Percentiles rank a stretch among this genome's conserved stretches.
Conservation (phyloP, 2,888 invertebrate species). For the Melipona bicolor region DNA sequence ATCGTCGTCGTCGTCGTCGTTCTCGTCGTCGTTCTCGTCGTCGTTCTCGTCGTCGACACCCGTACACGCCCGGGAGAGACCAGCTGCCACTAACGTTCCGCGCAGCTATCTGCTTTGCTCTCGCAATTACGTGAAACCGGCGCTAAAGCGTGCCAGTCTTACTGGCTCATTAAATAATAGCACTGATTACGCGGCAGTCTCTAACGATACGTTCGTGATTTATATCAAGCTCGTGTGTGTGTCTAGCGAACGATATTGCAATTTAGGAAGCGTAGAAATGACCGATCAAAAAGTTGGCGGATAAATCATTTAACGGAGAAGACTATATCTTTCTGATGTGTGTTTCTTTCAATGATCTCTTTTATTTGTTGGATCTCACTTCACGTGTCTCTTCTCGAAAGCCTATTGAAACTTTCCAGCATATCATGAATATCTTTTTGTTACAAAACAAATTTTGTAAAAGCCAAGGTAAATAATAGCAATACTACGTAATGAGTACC, state of each 20-base stretch:
- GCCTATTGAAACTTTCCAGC: background rate
- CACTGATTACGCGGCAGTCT: constrained; percentile 22
- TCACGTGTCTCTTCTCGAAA: background rate
- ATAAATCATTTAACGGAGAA: background rate
- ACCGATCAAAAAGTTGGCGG: background rate
- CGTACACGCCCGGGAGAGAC: constrained; percentile 11
- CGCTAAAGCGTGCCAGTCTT: constrained; percentile 47
- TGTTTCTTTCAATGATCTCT: background rate
- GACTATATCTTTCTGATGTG: background rate
- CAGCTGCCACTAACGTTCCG: constrained; percentile 38
- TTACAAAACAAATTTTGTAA: background rate
- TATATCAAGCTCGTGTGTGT: constrained; percentile 11
- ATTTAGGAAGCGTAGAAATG: background rate
- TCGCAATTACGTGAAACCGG: constrained; percentile 53
- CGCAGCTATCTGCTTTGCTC: background rate
- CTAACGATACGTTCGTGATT: constrained; percentile 37
- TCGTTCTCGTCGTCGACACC: constrained; percentile 12
- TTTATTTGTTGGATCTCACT: background rate
- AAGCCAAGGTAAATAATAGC: background rate
- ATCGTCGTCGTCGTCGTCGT: constrained; percentile 36
- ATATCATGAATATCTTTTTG: background rate
- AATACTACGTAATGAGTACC: background rate
- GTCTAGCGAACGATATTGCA: background rate
- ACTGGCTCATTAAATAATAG: constrained; percentile 54
- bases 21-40: constrained; percentile 26